Evolutionary conservation across 2,888 invertebrate genomes (phyloP), one percentile per base, ranked within the genome.

Genomic region (Lasioglossum zephyrum): DNA sequence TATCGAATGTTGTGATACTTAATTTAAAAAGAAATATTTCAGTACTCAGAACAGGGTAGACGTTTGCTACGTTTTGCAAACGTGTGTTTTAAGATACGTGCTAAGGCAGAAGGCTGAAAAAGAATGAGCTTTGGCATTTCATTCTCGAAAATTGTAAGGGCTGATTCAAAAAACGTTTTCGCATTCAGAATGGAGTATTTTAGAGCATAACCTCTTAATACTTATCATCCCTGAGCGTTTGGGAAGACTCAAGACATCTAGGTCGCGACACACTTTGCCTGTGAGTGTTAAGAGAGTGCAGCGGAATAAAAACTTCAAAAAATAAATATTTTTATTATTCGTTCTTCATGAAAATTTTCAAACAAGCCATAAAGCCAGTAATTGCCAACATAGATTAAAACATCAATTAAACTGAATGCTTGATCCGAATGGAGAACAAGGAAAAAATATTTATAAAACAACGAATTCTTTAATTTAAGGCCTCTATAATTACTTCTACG

Each of bases 241-340:
- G 60, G 31, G 60, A 63, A 63, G 31, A 63, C 26, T 63, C 31
- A 63, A 63, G 60, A 63, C 60, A 63, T 63, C 60, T 63, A 31
- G 60, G 60, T 63, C 31, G 31, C 60, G 60, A 63, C 60, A 63
- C 6, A 63, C 60, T 63, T 63, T 63, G 60, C 31, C 31, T 31
- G 60, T 31, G 31, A 63, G 31, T 16, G 16, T 63, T 63, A 63
- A 31, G 31, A 6, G 60, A 16, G 16, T 31, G n/a, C 4, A 16
- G 0, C 26, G 6, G 26, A 13, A 63, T 31, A 16, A 31, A 31
- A 63, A 63, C 60, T 63, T 63, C 31, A 16, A 63, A 31, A 26
- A 26, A 63, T 31, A 16, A 16, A 63, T 63, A 16, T 60, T 60
- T 31, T 31, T 31, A 63, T 63, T 31, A 31, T 63, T 63, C 60